Base-by-base conservation (phyloP, 2,113 vertebrate genomes). In the Peucedramus taeniatus region DNA sequence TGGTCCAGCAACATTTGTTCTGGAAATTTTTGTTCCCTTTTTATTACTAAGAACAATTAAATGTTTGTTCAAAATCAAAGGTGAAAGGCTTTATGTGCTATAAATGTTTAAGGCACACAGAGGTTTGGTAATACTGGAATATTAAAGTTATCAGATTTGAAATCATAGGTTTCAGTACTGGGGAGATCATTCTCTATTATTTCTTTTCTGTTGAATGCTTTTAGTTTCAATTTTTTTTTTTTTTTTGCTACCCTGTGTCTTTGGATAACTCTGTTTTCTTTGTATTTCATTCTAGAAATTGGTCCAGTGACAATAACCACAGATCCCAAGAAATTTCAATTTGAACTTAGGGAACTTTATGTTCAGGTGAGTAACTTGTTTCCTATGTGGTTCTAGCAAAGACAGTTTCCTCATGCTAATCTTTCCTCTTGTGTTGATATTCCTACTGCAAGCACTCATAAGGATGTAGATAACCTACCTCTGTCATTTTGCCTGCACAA, bases 261-360 rank as follows among this genome's bases (percentile, higher is more conserved):
- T 80, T 49, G 77, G 18, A 45, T 83, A 83, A 56, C 7, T 70
- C 70, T 40, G 3, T 71, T 93, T 90, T 88, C 28, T 39, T 95
- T 33, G 35, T 80, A 10, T 10, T 39, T 88, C 40, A 80, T 97
- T 96, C 61, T 98, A 99, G 99, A 99, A 98, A 99, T 99, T 87
- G 99, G 99, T 44, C 99, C 99, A 3, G 98, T 99, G 93, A 99
- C 99, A 23, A 99, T 99, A 97, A 99, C 99, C 82, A 99, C 99
- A 82, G 99, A 99, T 97, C 99, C 99, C 31, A 99, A 99, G 98
- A 99, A 99, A 98, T 99, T 99, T 98, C 99, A 99, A 1, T 98
- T 98, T 98, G 99, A 99, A 97, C 98, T 99, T 93, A 98, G 99
- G 93, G 99, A 99, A 91, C 98, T 99, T 18, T 99, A 99, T 66